A percentile compares a stretch with the other conserved stretches of the same genome.
Conservation (phyloP, 2,797 vertebrate genomes). For the Aulostomus chinensis region DNA sequence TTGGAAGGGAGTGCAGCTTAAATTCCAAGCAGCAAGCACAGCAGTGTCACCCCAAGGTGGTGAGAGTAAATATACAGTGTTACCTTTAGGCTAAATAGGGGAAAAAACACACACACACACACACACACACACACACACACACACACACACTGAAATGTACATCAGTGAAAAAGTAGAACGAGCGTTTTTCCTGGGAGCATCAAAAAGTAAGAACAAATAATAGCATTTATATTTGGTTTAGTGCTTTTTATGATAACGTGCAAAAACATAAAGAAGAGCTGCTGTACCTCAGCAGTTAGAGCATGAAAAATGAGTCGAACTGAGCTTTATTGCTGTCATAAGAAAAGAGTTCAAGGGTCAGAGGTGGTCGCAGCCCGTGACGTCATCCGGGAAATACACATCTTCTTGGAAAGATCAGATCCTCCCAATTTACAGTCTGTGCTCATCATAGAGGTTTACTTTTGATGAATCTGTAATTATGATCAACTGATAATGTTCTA, state of each 20-base stretch:
- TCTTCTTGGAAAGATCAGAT: too few species aligned
- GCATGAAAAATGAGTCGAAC: too few species aligned
- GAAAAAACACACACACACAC: slow-evolving; percentile 32
- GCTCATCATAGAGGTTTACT: too few species aligned
- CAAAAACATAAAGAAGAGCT: too few species aligned
- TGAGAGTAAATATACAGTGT: slow-evolving; percentile 67
- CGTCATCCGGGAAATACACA: too few species aligned
- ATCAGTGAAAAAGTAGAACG: slow-evolving; percentile 36
- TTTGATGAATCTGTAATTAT: too few species aligned
- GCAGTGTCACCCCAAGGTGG: slow-evolving; percentile 64
- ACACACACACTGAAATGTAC: slow-evolving; percentile 47
- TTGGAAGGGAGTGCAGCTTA: slow-evolving; percentile 47
- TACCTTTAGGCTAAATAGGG: slow-evolving; percentile 63
- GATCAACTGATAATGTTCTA: too few species aligned
- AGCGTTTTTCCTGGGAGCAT: slow-evolving; percentile 30
- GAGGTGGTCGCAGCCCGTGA: too few species aligned
- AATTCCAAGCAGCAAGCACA: slow-evolving; percentile 63
- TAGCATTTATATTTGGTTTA: slow-evolving; percentile 8
- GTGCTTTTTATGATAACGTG: too few species aligned
- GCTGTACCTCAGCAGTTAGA: too few species aligned
- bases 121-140: slow-evolving; percentile 37
- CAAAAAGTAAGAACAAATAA: slow-evolving; percentile 19
- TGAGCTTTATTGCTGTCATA: background rate
- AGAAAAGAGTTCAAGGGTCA: too few species aligned
- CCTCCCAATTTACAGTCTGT: too few species aligned